These are phyloP conservation scores for Rhyacichthys aspro DNA, from an alignment of 2,797 vertebrate genomes.

Conservation along the genomic window DNA sequence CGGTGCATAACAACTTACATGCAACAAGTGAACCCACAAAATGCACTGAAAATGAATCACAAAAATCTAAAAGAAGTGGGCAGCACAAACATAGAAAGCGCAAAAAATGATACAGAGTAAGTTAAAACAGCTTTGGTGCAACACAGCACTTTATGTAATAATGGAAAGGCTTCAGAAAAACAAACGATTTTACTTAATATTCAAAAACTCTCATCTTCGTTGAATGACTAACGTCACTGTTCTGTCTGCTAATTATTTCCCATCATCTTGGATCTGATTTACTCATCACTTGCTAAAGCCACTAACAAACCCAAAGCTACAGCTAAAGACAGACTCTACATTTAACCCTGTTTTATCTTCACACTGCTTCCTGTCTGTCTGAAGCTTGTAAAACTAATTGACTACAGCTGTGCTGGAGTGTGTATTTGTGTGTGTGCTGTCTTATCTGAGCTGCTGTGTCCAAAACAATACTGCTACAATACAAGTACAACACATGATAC, in stretches of 20 bases:
- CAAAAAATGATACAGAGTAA: constrained; percentile 1
- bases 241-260: neutral
- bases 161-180: no score
- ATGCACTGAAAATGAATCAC: constrained; percentile 10
- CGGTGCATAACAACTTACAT: constrained; percentile 11
- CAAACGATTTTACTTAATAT: no score
- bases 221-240: neutral
- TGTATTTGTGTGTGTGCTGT: constrained; percentile 14
- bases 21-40: constrained; percentile 4
- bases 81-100: constrained; percentile 7
- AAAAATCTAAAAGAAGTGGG: neutral
- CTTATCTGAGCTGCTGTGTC: constrained; percentile 18
- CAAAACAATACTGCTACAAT: constrained; percentile 15
- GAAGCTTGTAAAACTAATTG: constrained; percentile 65
- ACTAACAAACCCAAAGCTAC: constrained; percentile 2
- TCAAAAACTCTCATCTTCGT: neutral
- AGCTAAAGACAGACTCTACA: constrained; percentile 33
- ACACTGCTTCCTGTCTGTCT: constrained; percentile 62
- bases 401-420: constrained; percentile 59
- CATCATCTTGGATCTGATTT: neutral
- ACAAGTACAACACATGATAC: neutral
- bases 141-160: no score
- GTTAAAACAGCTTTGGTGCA: constrained; percentile 19
- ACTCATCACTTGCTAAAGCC: neutral
- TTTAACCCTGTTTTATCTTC: constrained; percentile 53